phyloP scores from a whole-genome alignment of 2,113 vertebrate genomes.

The Piprites chloris region DNA sequence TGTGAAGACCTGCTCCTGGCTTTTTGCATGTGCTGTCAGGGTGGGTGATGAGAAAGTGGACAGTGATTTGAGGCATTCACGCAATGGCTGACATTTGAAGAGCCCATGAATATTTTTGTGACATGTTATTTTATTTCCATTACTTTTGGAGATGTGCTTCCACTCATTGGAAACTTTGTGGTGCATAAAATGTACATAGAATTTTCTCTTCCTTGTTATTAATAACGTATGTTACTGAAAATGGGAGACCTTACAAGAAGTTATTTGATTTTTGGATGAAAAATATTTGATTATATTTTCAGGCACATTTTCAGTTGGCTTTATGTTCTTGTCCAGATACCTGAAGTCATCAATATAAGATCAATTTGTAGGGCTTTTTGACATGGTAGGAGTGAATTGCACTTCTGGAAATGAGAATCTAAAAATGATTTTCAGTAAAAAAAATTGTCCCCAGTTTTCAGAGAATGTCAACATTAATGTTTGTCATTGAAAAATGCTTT shows the following conservation, averaged over 20 bases:
- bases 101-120: neutral
- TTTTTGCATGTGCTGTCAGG: neutral
- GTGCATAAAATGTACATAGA: neutral
- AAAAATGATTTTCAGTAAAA: neutral
- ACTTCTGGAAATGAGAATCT: neutral
- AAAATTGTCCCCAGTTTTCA: neutral
- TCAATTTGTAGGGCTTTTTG: neutral
- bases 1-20: neutral
- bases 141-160: neutral
- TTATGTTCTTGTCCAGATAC: neutral
- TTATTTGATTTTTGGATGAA: neutral
- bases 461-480: neutral
- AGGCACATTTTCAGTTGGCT: neutral
- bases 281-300: neutral
- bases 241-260: neutral
- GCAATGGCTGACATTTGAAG: neutral
- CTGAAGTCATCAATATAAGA: neutral
- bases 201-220: neutral
- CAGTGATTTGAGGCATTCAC: neutral
- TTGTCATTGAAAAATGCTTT: neutral
- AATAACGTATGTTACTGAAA: neutral
- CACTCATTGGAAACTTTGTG: neutral
- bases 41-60: neutral
- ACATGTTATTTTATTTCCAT: neutral
- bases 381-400: neutral